Percentiles rank a stretch among this genome's conserved stretches.
These are phyloP conservation scores for Drosophila paulistorum DNA, from an alignment of 1,140 invertebrate genomes.

Conservation along the genomic window DNA sequence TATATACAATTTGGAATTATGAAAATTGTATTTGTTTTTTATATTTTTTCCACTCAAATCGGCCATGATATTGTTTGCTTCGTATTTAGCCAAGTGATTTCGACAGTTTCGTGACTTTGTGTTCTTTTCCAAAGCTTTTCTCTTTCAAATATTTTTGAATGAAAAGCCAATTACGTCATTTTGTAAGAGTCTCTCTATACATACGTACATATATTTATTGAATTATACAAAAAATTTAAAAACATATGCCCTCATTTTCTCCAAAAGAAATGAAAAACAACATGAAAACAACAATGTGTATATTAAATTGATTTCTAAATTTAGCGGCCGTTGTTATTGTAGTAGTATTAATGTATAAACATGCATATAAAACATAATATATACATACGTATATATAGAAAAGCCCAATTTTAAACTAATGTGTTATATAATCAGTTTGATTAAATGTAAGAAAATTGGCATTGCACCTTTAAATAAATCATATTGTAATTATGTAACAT, in stretches of 20 bases:
- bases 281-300: constrained; percentile 10
- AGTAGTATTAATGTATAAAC: background rate
- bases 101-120: constrained; percentile 37
- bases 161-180: constrained; percentile 62
- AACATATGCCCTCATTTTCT: constrained; percentile 33
- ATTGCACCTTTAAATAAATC: background rate
- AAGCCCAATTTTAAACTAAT: background rate
- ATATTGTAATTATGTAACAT: too few species aligned
- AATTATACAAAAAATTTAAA: constrained; percentile 34
- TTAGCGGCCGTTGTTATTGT: constrained; percentile 22
- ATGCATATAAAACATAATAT: background rate
- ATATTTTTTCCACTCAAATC: constrained; percentile 39
- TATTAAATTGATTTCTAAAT: constrained; percentile 35
- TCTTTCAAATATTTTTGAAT: constrained; percentile 51
- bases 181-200: constrained; percentile 48
- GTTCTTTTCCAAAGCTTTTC: constrained; percentile 47
- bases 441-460: background rate
- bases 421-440: background rate
- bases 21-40: constrained; percentile 60
- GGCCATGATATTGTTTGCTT: constrained; percentile 69
- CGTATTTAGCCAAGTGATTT: constrained; percentile 58
- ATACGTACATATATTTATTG: too few species aligned
- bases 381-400: background rate
- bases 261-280: constrained; percentile 30
- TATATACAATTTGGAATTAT: constrained; percentile 63